Evolutionary conservation across 2,797 vertebrate species (phyloP).

Genomic region (Nyctalus aviator): DNA sequence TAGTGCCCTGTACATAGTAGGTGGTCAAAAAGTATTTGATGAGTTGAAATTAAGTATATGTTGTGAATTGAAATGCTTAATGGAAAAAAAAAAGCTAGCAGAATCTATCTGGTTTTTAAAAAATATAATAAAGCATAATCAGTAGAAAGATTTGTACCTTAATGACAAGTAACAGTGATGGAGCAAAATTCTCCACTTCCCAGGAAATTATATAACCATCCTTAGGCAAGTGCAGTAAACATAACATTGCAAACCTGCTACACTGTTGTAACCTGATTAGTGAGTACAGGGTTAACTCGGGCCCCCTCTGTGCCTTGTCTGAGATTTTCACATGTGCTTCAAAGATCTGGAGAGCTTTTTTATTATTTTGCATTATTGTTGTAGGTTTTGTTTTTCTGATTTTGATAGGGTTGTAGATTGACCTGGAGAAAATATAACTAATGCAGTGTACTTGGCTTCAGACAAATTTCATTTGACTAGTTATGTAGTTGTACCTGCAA

Average conservation of each 20-base stretch:
- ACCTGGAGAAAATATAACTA: neutral
- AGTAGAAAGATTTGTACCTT: neutral
- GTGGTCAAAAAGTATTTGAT: neutral
- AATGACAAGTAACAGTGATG: conserved; percentile 4
- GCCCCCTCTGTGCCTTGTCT: neutral
- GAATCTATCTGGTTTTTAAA: conserved; percentile 14
- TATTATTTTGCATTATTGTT: neutral
- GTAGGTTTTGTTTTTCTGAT: neutral
- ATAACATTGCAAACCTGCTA: neutral
- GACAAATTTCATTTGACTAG: conserved; percentile 2
- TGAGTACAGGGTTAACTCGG: neutral
- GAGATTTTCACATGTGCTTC: neutral
- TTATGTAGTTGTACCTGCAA: conserved; percentile 41
- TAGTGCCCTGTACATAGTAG: neutral
- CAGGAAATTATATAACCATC: neutral
- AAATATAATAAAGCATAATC: neutral
- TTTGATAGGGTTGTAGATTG: neutral
- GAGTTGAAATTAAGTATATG: neutral
- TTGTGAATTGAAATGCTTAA: conserved; percentile 3
- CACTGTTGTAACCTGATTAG: neutral
- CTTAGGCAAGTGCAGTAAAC: neutral
- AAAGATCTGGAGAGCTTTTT: neutral
- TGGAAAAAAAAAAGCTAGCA: neutral
- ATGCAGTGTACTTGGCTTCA: neutral
- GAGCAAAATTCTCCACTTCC: neutral